Base-by-base conservation (phyloP, 2,113 vertebrate genomes). In the Gasterosteus nipponicus region DNA sequence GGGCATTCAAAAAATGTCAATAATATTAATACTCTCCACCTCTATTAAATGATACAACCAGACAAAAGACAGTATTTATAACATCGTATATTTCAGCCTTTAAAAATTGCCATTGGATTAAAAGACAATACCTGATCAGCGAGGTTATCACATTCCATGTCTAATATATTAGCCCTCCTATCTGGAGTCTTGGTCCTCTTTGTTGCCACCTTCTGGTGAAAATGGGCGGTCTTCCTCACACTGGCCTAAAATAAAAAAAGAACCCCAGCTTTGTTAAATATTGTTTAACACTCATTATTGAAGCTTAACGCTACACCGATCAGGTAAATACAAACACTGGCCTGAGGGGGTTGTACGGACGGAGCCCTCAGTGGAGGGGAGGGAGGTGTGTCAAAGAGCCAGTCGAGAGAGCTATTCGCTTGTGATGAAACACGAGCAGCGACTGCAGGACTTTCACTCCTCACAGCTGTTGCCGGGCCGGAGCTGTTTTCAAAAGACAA, bases 71-170 rank as follows among this genome's bases (percentile, higher is more conserved):
- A 2, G 26, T 7, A 38, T 38, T 26, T 29, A 39, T 9, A 31
- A 68, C 10, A 9, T 54, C 3, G 10, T n/a, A 5, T 3, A 14
- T 22, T 6, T 1, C 12, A 47, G 15, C 44, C 16, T n/a, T 10
- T 59, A 38, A 10, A 26, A 14, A 22, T 7, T 11, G 29, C 9
- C 10, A 44, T 54, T n/a, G 6, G 46, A 22, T 15, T 26, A 3
- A 35, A 26, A 69, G 10, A 2, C 33, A 29, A 4, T 89, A 94
- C 93, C 92, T 92, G 90, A 69, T 89, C 82, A n/a, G 92, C 92
- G 0, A 93, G 82, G 69, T 93, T 92, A 42, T 93, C 91, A 73
- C 61, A 91, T 56, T 93, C 93, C 87, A 86, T 58, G 63, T 90
- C 80, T 2, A 93, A 56, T 31, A 92, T 92, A 10, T 14, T 56